Base-by-base conservation (phyloP, 2,113 vertebrate species). In the Pteropus alecto region DNA sequence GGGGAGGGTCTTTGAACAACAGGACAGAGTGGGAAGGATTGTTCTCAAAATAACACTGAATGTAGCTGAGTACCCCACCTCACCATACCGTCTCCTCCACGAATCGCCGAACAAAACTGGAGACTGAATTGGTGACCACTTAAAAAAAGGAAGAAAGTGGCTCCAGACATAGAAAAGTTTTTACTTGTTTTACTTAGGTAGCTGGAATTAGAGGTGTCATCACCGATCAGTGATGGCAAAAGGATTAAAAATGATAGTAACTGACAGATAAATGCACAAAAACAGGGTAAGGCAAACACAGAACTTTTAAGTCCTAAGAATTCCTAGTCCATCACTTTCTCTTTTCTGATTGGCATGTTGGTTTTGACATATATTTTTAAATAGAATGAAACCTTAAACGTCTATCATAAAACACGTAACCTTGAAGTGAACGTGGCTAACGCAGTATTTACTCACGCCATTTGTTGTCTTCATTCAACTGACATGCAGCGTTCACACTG, bases 401-500 rank as follows among this genome's bases (percentile, higher is more conserved):
- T 54, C 48, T 43, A 38, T 33, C n/a, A 38, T 21, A 51, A 65
- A 33, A 54, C 19, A 24, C 11, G 6, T 58, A 28, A 74, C 24
- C 4, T 46, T 19, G 60, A 54, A 26, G 74, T 30, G n/a, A 76
- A 26, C 30, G 22, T n/a, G 35, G 65, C 46, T 46, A 71, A 38
- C 9, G 7, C 2, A 24, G 7, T 7, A 18, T 35, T 61, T 35
- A 35, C 10, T 77, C 33, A n/a, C 5, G 22, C 6, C 13, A 13
- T 21, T 26, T 51, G 21, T 30, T 38, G 14, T 38, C 61, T 43
- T 24, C 73, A 21, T 24, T 30, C 30, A 1, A 7, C 19, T 35
- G 4, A 48, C 24, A 10, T 0, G 11, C 21, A 33, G 4, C 2
- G 18, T 67, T 56, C 3, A 30, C 58, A 41, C 3, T n/a, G 33